Conservation (phyloP, 2,888 invertebrate genomes). For the Amorpha juglandis region DNA sequence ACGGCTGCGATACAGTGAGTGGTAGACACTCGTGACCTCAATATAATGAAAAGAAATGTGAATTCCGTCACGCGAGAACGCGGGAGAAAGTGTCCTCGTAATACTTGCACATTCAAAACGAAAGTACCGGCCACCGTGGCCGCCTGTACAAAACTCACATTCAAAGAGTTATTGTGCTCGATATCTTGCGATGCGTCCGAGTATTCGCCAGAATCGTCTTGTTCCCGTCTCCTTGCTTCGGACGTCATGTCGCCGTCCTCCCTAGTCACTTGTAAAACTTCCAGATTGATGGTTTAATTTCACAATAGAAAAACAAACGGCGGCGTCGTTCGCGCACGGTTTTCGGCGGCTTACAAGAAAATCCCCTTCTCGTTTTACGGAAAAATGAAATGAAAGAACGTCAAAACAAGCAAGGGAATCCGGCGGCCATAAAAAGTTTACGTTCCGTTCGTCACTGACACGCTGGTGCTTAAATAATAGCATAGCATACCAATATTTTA, state of each 20-base stretch:
- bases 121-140: conserved; percentile 59
- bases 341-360: conserved; percentile 53
- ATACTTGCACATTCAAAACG: conserved; percentile 76
- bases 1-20: conserved; percentile 65
- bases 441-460: conserved; percentile 51
- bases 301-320: conserved; percentile 47
- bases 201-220: conserved; percentile 78
- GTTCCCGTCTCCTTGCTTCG: conserved; percentile 69
- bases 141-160: conserved; percentile 64
- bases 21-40: conserved; percentile 78
- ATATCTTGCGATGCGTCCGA: conserved; percentile 80
- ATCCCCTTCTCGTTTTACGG: conserved; percentile 65
- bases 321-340: conserved; percentile 56
- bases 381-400: conserved; percentile 67
- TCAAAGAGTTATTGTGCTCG: conserved; percentile 72
- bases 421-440: conserved; percentile 70
- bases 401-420: conserved; percentile 77
- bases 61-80: conserved; percentile 77
- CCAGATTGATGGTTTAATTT: conserved; percentile 72
- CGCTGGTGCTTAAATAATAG: conserved; percentile 36
- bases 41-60: conserved; percentile 78
- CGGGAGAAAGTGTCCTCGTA: conserved; percentile 77
- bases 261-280: conserved; percentile 72
- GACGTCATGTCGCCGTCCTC: conserved; percentile 81
- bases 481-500: neutral